These are phyloP conservation scores for Verasper variegatus DNA, from an alignment of 2,113 vertebrate genomes.

Conservation along the genomic window DNA sequence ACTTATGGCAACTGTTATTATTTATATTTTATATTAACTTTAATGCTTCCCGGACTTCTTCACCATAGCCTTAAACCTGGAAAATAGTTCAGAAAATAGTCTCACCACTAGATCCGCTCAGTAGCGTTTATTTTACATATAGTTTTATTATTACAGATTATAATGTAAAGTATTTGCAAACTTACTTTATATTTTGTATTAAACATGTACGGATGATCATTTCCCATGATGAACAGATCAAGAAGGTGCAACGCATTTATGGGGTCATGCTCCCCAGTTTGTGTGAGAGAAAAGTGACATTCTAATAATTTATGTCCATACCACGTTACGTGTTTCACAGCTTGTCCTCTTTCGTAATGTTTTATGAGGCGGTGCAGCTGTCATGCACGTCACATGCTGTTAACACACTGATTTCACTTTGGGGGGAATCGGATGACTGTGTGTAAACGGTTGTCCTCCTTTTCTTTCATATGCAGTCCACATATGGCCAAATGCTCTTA, in stretches of 20 bases:
- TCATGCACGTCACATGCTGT: not conserved
- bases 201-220: slow-evolving; percentile 5
- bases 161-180: no score
- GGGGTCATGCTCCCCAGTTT: slow-evolving; percentile 4
- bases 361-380: slow-evolving; percentile 6
- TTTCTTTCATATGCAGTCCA: not conserved
- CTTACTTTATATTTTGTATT: no score
- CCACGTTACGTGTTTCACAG: not conserved
- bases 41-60: not conserved
- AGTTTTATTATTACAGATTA: no score
- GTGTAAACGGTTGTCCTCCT: not conserved
- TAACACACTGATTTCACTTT: slow-evolving; percentile 9
- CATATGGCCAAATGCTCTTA: slow-evolving; percentile 3
- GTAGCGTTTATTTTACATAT: not conserved
- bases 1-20: no score
- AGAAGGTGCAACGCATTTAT: slow-evolving; percentile 2
- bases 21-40: no score
- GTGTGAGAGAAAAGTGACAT: not conserved
- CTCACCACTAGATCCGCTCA: not conserved
- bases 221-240: slow-evolving; percentile 12
- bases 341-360: not conserved
- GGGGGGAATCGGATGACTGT: not conserved
- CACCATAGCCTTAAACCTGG: not conserved
- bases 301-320: slow-evolving; percentile 1
- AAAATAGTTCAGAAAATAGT: not conserved